Evolutionary conservation across 2,888 invertebrate genomes (phyloP), one percentile per base, ranked within the genome.

Genomic region (Pollenia amentaria): DNA sequence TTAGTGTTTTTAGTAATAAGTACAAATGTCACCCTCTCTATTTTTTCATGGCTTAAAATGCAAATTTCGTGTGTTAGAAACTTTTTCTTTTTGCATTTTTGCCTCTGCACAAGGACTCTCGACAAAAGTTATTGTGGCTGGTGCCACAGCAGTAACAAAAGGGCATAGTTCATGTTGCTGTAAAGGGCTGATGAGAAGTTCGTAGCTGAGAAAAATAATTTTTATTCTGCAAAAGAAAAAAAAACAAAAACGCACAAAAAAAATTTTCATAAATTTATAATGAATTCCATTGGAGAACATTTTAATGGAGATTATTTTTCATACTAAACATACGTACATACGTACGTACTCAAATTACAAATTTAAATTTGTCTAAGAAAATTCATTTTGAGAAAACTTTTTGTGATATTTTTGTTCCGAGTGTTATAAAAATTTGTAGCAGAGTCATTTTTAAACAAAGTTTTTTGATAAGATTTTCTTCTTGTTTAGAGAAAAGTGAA

Each of bases 191-290:
- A 60, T 67, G 78, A 62, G 55, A 80, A 75, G 81, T 80, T 83
- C 77, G 90, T 89, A 90, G 89, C 89, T 51, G 16, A 46, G n/a
- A 21, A 29, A 81, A 42, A 55, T 46, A 11, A 64, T 51, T 69
- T 60, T 65, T 77, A 21, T 14, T 62, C 57, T 51, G 40, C 38
- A 51, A 40, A 60, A 12, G 14, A 53, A 42, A 18, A 10, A 51
- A 67, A 38, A 53, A 70, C 51, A 51, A 3, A 16, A 29, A n/a
- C 46, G 14, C 53, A 55, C 48, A 6, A 42, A 16, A 42, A 48
- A 53, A 16, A 16, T 46, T 38, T 55, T 65, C 67, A 78, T 78
- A 67, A 73, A 51, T 67, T 78, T 62, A 51, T 84, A 60, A 84
- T 84, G 44, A 67, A 78, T 67, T 42, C 55, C 70, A 62, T 78